Conservation (phyloP, 2,888 invertebrate genomes). For the Ischnura elegans region DNA sequence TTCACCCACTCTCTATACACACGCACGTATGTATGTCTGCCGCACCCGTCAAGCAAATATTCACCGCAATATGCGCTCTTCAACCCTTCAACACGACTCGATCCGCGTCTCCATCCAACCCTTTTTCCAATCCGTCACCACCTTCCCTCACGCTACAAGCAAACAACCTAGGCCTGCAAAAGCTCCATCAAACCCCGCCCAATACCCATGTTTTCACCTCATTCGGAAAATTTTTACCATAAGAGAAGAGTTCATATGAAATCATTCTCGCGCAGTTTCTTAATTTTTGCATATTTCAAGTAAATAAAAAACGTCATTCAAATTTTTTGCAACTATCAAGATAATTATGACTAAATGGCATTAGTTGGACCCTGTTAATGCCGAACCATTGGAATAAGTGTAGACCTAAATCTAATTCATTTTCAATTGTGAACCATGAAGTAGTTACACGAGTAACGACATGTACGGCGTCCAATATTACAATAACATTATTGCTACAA, state of each 20-base stretch:
- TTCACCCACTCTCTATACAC: background rate
- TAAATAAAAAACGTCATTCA: too few species aligned
- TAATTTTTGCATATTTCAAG: too few species aligned
- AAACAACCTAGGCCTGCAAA: background rate
- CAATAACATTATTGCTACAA: too few species aligned
- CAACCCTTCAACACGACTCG: background rate
- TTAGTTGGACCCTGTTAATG: too few species aligned
- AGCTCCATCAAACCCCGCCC: background rate
- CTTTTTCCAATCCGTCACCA: background rate
- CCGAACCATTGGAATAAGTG: too few species aligned
- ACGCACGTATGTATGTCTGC: background rate
- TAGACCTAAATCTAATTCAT: too few species aligned
- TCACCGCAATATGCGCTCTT: background rate
- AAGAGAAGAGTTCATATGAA: background rate
- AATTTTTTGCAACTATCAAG: too few species aligned
- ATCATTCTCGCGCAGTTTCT: background rate
- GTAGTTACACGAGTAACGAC: too few species aligned
- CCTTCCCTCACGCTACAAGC: background rate
- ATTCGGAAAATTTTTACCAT: too few species aligned
- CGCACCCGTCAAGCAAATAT: background rate
- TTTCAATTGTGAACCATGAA: too few species aligned
- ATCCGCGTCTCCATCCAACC: background rate
- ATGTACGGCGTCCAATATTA: too few species aligned
- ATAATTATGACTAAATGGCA: too few species aligned
- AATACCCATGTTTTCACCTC: background rate